These are phyloP conservation scores for Pelecanus crispus DNA, from an alignment of 2,113 vertebrate species.

Conservation along the genomic window DNA sequence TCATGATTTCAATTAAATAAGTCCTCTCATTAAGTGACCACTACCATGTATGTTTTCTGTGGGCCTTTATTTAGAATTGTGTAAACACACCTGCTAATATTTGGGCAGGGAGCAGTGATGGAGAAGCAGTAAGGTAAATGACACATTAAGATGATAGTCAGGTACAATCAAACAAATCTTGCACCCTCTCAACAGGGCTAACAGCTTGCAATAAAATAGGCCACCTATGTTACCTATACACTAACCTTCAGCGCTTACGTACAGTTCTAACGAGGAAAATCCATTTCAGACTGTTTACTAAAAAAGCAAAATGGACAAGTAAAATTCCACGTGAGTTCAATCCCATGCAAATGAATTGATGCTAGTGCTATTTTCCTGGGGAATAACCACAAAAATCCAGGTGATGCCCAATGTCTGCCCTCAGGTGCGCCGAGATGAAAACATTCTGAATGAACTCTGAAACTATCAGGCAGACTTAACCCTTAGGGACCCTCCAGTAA, in stretches of 20 bases:
- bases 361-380: not conserved
- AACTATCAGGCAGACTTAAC: not conserved
- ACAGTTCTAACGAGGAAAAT: not conserved
- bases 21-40: slow-evolving; percentile 53
- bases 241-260: not conserved
- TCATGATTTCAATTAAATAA: slow-evolving; percentile 78
- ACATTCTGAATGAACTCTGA: not conserved
- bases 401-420: not conserved
- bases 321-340: not conserved
- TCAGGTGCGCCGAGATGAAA: not conserved
- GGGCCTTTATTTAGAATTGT: slow-evolving; percentile 12
- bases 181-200: not conserved
- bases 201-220: not conserved
- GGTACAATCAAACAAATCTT: not conserved
- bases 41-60: not conserved
- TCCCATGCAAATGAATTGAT: not conserved
- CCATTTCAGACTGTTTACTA: not conserved
- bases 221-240: slow-evolving; percentile 6
- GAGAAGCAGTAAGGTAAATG: not conserved
- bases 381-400: not conserved
- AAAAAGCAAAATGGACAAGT: not conserved
- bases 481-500: not conserved
- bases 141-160: slow-evolving; percentile 1
- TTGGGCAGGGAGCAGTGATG: slow-evolving; percentile 16
- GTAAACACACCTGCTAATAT: slow-evolving; percentile 42